Evolutionary conservation across 2,888 invertebrate species (phyloP), one percentile per base, ranked within the genome.

Genomic region (Fragum fragum): DNA sequence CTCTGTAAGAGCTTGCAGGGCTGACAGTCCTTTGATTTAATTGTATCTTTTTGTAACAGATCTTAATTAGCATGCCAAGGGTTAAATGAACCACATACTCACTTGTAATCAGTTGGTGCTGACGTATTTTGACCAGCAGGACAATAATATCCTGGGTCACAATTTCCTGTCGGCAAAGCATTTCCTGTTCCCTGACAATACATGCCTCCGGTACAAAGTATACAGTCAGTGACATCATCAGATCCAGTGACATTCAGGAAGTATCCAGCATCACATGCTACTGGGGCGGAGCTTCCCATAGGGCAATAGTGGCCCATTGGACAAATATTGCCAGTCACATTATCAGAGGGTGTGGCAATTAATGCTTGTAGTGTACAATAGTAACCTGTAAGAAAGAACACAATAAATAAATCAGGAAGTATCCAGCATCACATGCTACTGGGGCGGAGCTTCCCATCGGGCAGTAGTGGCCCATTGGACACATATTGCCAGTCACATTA

Each of bases 301-400:
- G 93, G 92, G 73, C 94, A 94, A 82, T 90, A 93, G 79, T 92
- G 90, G 55, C 93, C 93, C 23, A 88, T 88, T 16, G 93, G 93
- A 80, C 93, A 93, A 11, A 91, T 74, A 74, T 91, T 87, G 2
- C 94, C 94, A 11, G 92, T 93, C 1, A 68, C 70, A 29, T 87
- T 90, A 79, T 92, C 92, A 26, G 87, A 87, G 16, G 93, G 93
- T 1, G 87, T 88, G 23, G 89, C 72, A 1, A 59, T 81, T 26
- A 78, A 79, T 9, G 93, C 91, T 57, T 87, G 77, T 14, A 90
- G 80, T 16, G 76, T 89, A 73, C 94, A 94, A 87, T 91, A 93
- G 47, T 88, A 91, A 21, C 94, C 93, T 88, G 16, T 1, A 47
- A 16, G 47, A 14, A 47, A 39, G 6, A 9, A 39, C 6, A 39